Evolutionary conservation across 2,797 vertebrate genomes (phyloP).

Genomic region (Capromys pilorides): DNA sequence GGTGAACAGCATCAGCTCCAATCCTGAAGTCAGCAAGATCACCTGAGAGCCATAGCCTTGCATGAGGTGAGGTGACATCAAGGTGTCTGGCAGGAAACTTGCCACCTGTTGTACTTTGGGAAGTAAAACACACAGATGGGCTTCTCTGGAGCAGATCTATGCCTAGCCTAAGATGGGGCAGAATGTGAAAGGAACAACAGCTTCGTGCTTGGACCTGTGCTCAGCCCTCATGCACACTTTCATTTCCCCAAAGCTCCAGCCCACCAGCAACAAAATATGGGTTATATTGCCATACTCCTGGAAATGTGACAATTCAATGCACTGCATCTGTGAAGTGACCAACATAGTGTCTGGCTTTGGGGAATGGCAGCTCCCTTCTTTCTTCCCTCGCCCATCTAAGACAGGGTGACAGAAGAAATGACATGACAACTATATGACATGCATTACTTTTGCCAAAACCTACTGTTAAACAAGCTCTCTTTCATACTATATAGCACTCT

Average conservation of each 20-base stretch:
- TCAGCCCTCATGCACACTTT: not conserved
- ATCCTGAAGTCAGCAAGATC: slow-evolving; percentile 78
- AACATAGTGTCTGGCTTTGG: too few species aligned
- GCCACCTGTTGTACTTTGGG: slow-evolving; percentile 84
- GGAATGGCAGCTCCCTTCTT: not conserved
- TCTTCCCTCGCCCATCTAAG: not conserved
- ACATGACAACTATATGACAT: not conserved
- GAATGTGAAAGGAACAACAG: not conserved
- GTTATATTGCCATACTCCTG: too few species aligned
- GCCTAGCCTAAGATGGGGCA: not conserved
- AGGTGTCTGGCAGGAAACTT: slow-evolving; percentile 80
- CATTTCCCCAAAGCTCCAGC: not conserved
- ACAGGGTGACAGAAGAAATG: not conserved
- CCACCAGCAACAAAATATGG: not conserved
- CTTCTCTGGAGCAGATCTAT: not conserved
- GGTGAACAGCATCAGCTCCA: slow-evolving; percentile 84
- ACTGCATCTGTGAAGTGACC: not conserved
- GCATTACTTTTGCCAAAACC: not conserved
- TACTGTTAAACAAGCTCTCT: not conserved
- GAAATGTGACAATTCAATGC: not conserved
- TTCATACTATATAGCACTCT: not conserved
- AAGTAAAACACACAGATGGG: not conserved
- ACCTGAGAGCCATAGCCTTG: slow-evolving; percentile 85
- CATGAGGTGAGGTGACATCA: slow-evolving; percentile 79
- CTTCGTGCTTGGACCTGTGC: not conserved